Evolutionary conservation across 2,888 invertebrate genomes (phyloP), one percentile per base, ranked within the genome.

Genomic region (Baronia brevicornis): DNA sequence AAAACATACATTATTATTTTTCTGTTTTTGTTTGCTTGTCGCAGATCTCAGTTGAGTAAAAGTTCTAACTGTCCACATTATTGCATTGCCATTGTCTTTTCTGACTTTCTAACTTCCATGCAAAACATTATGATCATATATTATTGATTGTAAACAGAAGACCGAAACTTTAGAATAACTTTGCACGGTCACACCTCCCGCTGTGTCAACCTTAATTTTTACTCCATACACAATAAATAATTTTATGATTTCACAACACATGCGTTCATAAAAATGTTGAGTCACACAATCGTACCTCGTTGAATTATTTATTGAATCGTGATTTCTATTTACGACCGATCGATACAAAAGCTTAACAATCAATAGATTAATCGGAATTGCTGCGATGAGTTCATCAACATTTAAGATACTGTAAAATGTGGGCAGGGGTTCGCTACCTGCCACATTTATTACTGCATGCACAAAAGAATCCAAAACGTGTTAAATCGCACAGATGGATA

Each of bases 381-480:
- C 38, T 40, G 43, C 70, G 74, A 73, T 78, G 77, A 79, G 75
- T 79, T 79, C 80, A 79, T 78, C 74, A 75, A 61, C 73, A 68
- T 72, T 66, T 66, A 64, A 63, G 69, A 68, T 70, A 70, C 62
- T 63, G 63, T 65, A 62, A 64, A 61, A 61, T 59, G 60, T 55
- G 60, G 63, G 60, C 46, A 47, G 54, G 58, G 67, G 60, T 51
- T 48, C 34, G 79, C 80, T 82, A 82, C 82, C 82, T 80, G 80
- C 74, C 56, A 50, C 61, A 61, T 74, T 73, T 77, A 79, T 78
- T 77, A 73, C 71, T 52, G 59, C 56, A 55, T 53, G 65, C 66
- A 75, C 70, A 73, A 77, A 75, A 70, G 74, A 69, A 75, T 72
- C 74, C 79, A 72, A 75, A 79, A 79, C 67, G 79, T 79, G 82